Evolutionary conservation across 2,797 vertebrate species (phyloP).

Genomic region (Sebastiscus tertius): DNA sequence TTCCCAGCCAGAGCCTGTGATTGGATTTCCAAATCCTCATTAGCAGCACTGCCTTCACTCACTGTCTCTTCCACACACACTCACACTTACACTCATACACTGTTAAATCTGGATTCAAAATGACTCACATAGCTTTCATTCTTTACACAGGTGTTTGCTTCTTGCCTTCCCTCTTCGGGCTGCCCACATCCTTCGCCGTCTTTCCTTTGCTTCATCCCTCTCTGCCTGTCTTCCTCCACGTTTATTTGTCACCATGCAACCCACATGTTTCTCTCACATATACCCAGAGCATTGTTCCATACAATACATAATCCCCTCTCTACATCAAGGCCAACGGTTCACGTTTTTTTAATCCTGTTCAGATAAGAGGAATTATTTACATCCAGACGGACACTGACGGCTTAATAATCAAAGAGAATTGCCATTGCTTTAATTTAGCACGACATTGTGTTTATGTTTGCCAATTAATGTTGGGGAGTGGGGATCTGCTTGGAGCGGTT

Average conservation of each 20-base stretch:
- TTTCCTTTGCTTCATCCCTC: constrained; percentile 57
- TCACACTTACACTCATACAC: constrained; percentile 26
- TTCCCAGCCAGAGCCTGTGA: constrained; percentile 36
- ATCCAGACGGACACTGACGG: neutral
- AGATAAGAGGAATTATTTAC: constrained; percentile 9
- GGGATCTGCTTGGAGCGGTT: neutral
- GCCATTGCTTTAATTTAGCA: neutral
- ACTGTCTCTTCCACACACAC: constrained; percentile 38
- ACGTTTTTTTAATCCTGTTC: constrained; percentile 22
- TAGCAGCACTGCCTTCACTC: constrained; percentile 59
- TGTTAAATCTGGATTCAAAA: constrained; percentile 56
- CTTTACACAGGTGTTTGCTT: constrained; percentile 64
- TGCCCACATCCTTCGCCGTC: constrained; percentile 67
- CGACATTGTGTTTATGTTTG: neutral
- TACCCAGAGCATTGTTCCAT: constrained; percentile 38
- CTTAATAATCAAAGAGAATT: neutral
- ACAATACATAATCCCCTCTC: constrained; percentile 30
- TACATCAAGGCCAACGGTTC: constrained; percentile 34
- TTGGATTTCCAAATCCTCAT: constrained; percentile 67
- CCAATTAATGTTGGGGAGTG: neutral
- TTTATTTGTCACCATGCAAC: constrained; percentile 67
- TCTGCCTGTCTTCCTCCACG: constrained; percentile 65
- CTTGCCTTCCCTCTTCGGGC: constrained; percentile 53
- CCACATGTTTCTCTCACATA: constrained; percentile 61
- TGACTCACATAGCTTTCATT: constrained; percentile 66